Percentiles rank a stretch among this genome's conserved stretches.
These are phyloP conservation scores for Bolborhynchus lineola DNA, from an alignment of 2,113 vertebrate species.

Conservation along the genomic window DNA sequence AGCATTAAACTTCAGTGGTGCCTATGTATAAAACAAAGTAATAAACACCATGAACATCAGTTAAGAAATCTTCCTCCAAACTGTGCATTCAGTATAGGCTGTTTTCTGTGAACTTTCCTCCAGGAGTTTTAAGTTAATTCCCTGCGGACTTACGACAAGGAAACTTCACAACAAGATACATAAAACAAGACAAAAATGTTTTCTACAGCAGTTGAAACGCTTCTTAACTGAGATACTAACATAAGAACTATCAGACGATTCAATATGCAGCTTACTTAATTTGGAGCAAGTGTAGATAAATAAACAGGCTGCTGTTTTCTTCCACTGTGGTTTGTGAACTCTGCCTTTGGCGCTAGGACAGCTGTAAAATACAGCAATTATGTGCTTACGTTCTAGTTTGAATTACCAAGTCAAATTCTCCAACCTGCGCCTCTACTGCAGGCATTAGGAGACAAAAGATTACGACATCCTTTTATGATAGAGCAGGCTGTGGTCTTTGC, in stretches of 20 bases:
- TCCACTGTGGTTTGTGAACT: neutral
- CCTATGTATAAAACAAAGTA: neutral
- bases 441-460: neutral
- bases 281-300: constrained; percentile 12
- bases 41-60: neutral
- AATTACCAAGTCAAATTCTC: neutral
- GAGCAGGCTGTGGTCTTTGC: neutral
- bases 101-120: neutral
- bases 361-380: constrained; percentile 9
- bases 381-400: neutral
- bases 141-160: neutral
- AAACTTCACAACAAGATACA: neutral
- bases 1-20: neutral
- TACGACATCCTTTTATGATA: neutral
- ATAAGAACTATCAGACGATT: neutral
- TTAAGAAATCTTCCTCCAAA: neutral
- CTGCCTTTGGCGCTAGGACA: neutral
- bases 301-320: neutral
- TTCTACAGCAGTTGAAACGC: neutral
- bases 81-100: neutral
- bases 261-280: neutral
- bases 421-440: neutral
- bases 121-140: neutral
- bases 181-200: neutral
- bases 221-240: neutral